A percentile compares a stretch with the other conserved stretches of the same genome.
These are phyloP conservation scores for Drymodes brunneopygia DNA, from an alignment of 2,113 vertebrate genomes.

Conservation along the genomic window DNA sequence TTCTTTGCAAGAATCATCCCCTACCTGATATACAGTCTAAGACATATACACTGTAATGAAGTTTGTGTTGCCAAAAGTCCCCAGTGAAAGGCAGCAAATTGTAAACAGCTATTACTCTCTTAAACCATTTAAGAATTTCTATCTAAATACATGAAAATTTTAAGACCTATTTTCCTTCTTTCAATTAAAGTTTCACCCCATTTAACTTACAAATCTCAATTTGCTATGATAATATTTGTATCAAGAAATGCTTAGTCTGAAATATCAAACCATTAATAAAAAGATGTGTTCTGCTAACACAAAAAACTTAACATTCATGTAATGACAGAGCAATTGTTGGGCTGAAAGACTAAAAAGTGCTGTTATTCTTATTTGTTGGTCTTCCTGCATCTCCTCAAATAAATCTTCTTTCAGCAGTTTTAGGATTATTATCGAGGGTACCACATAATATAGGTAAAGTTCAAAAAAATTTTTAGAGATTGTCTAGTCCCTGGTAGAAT, in stretches of 20 bases:
- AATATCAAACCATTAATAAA: background rate
- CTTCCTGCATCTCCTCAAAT: background rate
- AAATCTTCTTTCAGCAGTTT: background rate
- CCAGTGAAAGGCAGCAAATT: background rate
- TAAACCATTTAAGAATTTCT: background rate
- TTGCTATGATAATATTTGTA: background rate
- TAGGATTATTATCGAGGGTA: background rate
- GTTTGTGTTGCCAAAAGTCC: background rate
- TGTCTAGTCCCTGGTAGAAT: background rate
- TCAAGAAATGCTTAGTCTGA: background rate
- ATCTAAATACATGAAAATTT: background rate
- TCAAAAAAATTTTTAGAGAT: background rate
- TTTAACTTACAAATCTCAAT: background rate
- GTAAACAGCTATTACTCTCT: background rate
- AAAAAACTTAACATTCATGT: background rate
- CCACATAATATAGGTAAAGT: rapidly evolving
- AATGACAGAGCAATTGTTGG: background rate
- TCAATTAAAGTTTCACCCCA: background rate
- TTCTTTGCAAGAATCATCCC: background rate
- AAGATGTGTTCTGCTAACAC: background rate
- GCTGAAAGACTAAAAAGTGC: background rate
- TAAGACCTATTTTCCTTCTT: background rate
- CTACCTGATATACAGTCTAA: rapidly evolving
- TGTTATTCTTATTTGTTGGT: background rate
- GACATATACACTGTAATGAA: background rate